Percentiles rank a stretch among this genome's conserved stretches.
Evolutionary conservation across 2,797 vertebrate species (phyloP).

Genomic region (Pyrrhura leucotis): DNA sequence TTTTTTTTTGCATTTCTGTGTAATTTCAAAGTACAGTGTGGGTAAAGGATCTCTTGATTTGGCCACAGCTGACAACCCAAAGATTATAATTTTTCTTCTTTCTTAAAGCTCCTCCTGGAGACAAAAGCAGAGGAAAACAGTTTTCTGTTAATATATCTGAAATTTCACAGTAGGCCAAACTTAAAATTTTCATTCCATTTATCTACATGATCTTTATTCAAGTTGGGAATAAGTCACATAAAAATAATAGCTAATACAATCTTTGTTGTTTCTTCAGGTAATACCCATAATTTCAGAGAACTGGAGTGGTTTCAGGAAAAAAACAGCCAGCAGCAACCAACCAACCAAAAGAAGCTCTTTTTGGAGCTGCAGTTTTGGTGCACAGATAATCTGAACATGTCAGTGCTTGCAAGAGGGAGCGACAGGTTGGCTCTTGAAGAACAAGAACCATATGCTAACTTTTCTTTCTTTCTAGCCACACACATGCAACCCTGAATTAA

Average conservation of each 20-base stretch:
- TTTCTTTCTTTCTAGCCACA: not conserved
- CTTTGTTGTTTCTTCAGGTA: not conserved
- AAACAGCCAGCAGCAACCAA: not conserved
- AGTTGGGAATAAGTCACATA: not conserved
- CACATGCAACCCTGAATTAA: not conserved
- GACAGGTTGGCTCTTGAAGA: not conserved
- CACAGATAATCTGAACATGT: not conserved
- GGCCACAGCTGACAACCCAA: not conserved
- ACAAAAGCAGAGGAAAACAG: slow-evolving; percentile 1
- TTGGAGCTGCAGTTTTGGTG: not conserved
- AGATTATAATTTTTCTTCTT: slow-evolving; percentile 52
- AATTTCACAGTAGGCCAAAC: not conserved
- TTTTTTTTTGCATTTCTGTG: not conserved
- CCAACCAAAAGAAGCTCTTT: not conserved
- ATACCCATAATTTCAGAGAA: not conserved
- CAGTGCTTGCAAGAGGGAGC: not conserved
- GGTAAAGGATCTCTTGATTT: slow-evolving; percentile 43
- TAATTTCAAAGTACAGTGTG: slow-evolving; percentile 29
- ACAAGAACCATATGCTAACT: not conserved
- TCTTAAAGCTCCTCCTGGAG: slow-evolving; percentile 34
- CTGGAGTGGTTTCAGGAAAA: not conserved
- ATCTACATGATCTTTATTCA: not conserved
- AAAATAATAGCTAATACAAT: not conserved
- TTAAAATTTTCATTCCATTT: not conserved
- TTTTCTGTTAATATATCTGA: not conserved